Base-by-base conservation (phyloP, 1,140 invertebrate genomes). In the Bombus fervidus region DNA sequence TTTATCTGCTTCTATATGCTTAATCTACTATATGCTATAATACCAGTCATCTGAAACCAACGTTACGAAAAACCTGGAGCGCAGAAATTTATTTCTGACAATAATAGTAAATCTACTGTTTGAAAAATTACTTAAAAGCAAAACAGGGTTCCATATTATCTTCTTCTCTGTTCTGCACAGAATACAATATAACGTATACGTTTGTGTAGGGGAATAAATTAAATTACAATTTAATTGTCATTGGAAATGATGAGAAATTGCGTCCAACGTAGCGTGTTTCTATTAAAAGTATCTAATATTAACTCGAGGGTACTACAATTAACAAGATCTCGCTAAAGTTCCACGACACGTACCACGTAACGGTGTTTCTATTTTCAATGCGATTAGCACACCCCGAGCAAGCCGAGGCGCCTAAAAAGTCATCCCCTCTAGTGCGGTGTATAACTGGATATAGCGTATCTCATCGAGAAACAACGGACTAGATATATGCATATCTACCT, bases 401-500 rank as follows among this genome's bases (percentile, higher is more conserved):
- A 37, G 22, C n/a, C 31, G 13, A 47, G 59, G 25, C 37, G 41
- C 5, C 22, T 28, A 62, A 64, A 79, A 80, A 41, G 37, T 83
- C 31, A 3, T 34, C 31, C 18, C 4, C 66, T 31, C 37, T 31
- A 3, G 37, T 57, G 47, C 31, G 31, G 31, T 62, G 13, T 28
- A 66, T 59, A 78, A 68, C 47, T 62, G 59, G 37, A 10, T 18
- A 31, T n/a, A 43, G 53, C 25, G 77, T 62, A 22, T 39, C 53
- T 57, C 79, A 69, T 73, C 37, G 57, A 62, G 64, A 79, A 41
- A 73, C 87, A 86, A 74, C 76, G 76, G 84, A 89, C 84, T 89
- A 89, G 85, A 89, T 76, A 73, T 66, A 80, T 86, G 64, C 76
- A 77, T 73, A 80, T 88, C 77, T 83, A 71, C 66, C 76, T 66